These are phyloP conservation scores for Diabrotica virgifera DNA, from an alignment of 1,140 invertebrate genomes.

Conservation along the genomic window DNA sequence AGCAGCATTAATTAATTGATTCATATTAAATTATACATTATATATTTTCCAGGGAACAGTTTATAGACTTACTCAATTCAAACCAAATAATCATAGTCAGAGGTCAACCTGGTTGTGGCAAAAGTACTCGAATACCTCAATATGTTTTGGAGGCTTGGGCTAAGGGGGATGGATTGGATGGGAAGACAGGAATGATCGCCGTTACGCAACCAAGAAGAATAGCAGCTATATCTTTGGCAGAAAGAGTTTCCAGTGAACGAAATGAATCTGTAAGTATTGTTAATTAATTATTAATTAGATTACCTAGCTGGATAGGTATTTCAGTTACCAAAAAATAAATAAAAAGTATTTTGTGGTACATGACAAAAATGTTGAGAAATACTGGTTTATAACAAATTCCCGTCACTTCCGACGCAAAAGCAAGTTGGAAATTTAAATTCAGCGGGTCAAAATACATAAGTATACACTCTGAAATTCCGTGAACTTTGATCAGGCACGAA, in stretches of 20 bases:
- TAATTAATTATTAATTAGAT: not conserved
- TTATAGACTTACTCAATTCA: constrained; percentile 23
- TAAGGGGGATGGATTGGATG: constrained; percentile 43
- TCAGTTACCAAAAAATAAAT: too few relatives aligned
- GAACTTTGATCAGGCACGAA: too few relatives aligned
- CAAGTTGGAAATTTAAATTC: too few relatives aligned
- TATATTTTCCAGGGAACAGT: not conserved
- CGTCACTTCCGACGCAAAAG: too few relatives aligned
- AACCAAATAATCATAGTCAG: constrained; percentile 71
- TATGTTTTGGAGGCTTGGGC: constrained; percentile 69
- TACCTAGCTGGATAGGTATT: too few relatives aligned
- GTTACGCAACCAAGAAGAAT: constrained; percentile 75
- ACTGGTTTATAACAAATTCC: too few relatives aligned
- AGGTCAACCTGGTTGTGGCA: constrained; percentile 87
- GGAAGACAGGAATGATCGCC: constrained; percentile 63
- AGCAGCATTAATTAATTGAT: too few relatives aligned
- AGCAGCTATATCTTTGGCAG: constrained; percentile 70
- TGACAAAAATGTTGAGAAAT: too few relatives aligned
- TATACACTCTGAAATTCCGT: too few relatives aligned
- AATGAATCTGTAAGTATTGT: constrained; percentile 50
- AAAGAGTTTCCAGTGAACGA: constrained; percentile 67
- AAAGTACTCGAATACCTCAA: constrained; percentile 84
- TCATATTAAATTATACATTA: not conserved
- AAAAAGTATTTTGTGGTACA: too few relatives aligned
- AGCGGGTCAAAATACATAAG: too few relatives aligned